A percentile compares a stretch with the other conserved stretches of the same genome.
Conservation (phyloP, 1,140 invertebrate species). For the Micrasema longulum region DNA sequence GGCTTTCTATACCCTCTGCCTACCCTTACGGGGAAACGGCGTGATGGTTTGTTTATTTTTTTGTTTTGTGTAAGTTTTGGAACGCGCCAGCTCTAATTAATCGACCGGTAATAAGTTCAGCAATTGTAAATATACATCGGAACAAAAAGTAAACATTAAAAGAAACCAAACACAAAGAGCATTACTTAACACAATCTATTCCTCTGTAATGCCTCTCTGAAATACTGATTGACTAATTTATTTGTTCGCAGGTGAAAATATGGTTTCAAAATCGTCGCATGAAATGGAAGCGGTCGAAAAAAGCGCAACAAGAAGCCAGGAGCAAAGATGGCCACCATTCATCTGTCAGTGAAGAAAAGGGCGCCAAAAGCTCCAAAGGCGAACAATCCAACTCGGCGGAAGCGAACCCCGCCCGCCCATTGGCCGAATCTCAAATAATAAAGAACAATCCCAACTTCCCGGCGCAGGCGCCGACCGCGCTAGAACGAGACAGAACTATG, state of each 20-base stretch:
- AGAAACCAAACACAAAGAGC: too few species aligned
- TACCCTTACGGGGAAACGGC: too few species aligned
- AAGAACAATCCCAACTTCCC: slow-evolving; percentile 28
- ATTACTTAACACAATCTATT: background rate
- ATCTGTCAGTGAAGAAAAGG: slow-evolving; percentile 53
- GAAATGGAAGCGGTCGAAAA: slow-evolving; percentile 97
- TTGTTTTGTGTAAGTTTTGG: too few species aligned
- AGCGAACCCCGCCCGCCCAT: slow-evolving; percentile 7
- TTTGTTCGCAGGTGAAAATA: slow-evolving; percentile 84
- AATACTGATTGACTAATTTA: background rate
- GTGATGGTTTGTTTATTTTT: too few species aligned
- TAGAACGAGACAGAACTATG: slow-evolving; percentile 66
- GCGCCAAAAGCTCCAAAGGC: slow-evolving; percentile 32
- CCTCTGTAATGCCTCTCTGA: background rate
- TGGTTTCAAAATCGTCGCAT: slow-evolving; percentile 96
- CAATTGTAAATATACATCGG: too few species aligned
- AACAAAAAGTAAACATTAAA: too few species aligned
- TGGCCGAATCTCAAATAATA: slow-evolving; percentile 11
- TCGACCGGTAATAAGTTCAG: too few species aligned
- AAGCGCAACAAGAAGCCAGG: slow-evolving; percentile 86
- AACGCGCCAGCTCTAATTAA: too few species aligned
- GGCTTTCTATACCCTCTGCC: too few species aligned
- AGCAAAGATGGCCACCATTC: slow-evolving; percentile 57
- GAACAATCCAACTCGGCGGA: slow-evolving; percentile 30
- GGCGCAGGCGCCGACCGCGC: slow-evolving; percentile 12